These are phyloP conservation scores for Branchipolynoe longqiensis DNA, from an alignment of 2,888 invertebrate species.

Conservation along the genomic window DNA sequence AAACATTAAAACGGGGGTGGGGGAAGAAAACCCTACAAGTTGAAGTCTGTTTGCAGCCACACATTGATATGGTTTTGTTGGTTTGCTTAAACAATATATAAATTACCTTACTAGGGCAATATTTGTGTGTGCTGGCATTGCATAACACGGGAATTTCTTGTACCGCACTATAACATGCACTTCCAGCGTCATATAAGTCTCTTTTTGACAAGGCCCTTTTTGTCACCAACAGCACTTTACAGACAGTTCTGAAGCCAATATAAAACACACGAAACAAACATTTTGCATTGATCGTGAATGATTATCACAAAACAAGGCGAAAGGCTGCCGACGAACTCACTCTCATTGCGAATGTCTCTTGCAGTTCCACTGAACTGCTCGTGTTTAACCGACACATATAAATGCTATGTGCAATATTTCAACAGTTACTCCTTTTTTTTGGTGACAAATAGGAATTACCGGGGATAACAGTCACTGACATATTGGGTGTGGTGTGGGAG, in stretches of 20 bases:
- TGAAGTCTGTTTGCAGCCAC: background rate
- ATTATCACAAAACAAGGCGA: background rate
- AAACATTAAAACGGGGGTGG: background rate
- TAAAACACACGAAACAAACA: conserved; percentile 5
- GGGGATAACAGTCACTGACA: too few relatives aligned
- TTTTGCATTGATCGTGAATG: conserved; percentile 11
- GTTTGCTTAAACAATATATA: background rate
- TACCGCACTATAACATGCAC: background rate
- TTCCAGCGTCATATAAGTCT: background rate
- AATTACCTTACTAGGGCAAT: too few relatives aligned
- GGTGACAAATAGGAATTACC: too few relatives aligned
- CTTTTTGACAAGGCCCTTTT: background rate
- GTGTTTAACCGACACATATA: too few relatives aligned
- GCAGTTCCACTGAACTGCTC: too few relatives aligned
- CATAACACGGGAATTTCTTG: too few relatives aligned
- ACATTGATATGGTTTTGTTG: background rate
- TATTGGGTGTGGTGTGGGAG: too few relatives aligned
- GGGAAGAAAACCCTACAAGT: background rate
- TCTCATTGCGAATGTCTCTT: too few relatives aligned
- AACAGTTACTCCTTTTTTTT: too few relatives aligned
- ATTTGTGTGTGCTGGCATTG: too few relatives aligned
- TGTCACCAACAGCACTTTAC: background rate
- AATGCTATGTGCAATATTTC: too few relatives aligned
- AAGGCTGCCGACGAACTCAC: too few relatives aligned
- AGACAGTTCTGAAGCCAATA: background rate